Evolutionary conservation across 2,113 vertebrate genomes (phyloP), one percentile per base, ranked within the genome.

Genomic region (Gymnorhina tibicen): DNA sequence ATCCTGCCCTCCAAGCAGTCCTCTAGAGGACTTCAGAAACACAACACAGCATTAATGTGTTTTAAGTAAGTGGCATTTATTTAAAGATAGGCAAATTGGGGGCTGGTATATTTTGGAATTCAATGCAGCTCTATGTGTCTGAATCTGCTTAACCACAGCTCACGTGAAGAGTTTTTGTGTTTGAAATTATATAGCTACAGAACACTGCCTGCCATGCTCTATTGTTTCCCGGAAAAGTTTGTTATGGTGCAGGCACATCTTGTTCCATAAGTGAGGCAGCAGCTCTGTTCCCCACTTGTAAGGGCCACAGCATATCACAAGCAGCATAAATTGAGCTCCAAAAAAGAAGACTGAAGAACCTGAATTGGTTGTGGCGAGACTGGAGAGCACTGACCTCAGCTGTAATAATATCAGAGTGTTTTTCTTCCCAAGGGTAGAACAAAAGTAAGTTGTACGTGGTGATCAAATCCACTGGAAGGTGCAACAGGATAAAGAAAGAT

Each of bases 381-480:
- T 1, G 1, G 64, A 81, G 32, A 72, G 13, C 32, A 18, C 28
- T 16, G 12, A 60, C 33, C 10, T 85, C 56, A 81, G 64, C 46
- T 59, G 42, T 42, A 84, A 70, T 49, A n/a, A n/a, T 12, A 24
- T 82, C 69, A 68, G 83, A 63, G 47, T 19, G 9, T 44, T 88
- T 91, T n/a, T 70, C 19, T 85, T 73, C 41, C 41, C 0, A 2
- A 85, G 56, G 24, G 50, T 46, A 74, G 68, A 89, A 56, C 44
- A 91, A 73, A 85, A 89, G 21, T 56, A 60, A 26, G 11, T 68
- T 96, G 92, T 91, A 95, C 66, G 93, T 95, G 58, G 37, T 94
- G 66, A 82, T 89, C 49, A 82, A 89, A 91, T 87, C 89, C 93
- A 92, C 91, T 95, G 93, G 94, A 95, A 97, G 91, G 89, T 89